Base-by-base conservation (phyloP, 2,888 invertebrate genomes). In the Neria commutata region DNA sequence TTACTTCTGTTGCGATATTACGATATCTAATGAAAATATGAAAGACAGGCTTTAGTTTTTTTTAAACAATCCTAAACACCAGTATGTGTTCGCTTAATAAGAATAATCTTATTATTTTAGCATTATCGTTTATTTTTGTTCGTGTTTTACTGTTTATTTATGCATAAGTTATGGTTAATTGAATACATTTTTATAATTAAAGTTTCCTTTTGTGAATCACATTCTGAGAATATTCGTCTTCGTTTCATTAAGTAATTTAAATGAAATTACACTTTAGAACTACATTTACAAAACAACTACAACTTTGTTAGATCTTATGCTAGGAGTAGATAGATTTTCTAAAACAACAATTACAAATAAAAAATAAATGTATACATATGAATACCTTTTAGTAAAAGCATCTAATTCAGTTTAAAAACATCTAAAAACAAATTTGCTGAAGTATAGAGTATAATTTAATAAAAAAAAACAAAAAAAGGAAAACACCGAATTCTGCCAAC, bases 361-460 rank as follows among this genome's bases (percentile, higher is more conserved):
- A 19, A 42, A 37, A 42, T 42, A 42, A 19, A 19, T 3, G 21
- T 19, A 19, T 42, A 37, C 29, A n/a, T 29, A 29, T 29, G 11
- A 29, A 8, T 29, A 29, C 6, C 11, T 29, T 29, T 29, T 37
- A 14, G 6, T 37, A n/a, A 14, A 14, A 14, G 37, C n/a, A 14
- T 37, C 16, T n/a, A 37, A 37, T 14, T 37, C 6, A 37, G n/a
- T 37, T 14, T 14, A 37, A 37, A 37, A 37, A 37, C n/a, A n/a
- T 37, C 4, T 37, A n/a, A 14, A 29, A n/a, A 51, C 21, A 51
- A 21, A 34, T 37, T 34, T 23, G 26, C 17, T 2, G 25, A 55
- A n/a, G 40, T 23, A 33, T 37, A 33, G 33, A 37, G 50, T 46
- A 52, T 49, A 53, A 59, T 56, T 59, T 56, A 42, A 46, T 33